Evolutionary conservation across 2,888 invertebrate genomes (phyloP).

Genomic region (Chromoteleia sp.): DNA sequence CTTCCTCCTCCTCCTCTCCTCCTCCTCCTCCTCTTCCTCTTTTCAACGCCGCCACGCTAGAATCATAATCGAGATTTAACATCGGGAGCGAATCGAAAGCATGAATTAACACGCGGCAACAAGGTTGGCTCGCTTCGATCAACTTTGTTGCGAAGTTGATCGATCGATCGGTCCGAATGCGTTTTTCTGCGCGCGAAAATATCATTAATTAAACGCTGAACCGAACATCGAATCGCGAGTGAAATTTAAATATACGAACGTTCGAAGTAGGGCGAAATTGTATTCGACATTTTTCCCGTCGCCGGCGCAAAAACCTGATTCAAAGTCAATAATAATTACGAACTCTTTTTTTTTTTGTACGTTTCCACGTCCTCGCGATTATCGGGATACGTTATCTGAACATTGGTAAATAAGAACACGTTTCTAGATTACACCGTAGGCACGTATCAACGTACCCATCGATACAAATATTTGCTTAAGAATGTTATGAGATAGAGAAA

Average conservation of each 20-base stretch:
- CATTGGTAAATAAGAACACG: constrained; percentile 1
- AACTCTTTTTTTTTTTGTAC: not conserved
- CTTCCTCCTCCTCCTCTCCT: constrained; percentile 22
- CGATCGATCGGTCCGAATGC: not conserved
- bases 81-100: constrained; percentile 26
- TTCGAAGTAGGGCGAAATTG: too few species aligned
- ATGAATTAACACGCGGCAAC: constrained; percentile 12
- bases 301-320: not conserved
- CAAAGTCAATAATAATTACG: not conserved
- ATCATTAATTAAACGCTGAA: too few species aligned
- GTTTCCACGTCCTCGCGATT: not conserved
- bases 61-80: constrained; percentile 36
- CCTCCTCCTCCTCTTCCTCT: constrained; percentile 10
- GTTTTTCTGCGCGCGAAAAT: not conserved
- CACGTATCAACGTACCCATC: constrained; percentile 25
- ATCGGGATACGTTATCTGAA: constrained; percentile 16
- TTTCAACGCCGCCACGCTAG: constrained; percentile 14
- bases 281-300: too few species aligned
- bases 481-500: not conserved
- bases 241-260: too few species aligned
- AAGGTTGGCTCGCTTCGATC: not conserved
- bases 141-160: constrained; percentile 6
- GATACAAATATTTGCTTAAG: constrained; percentile 46
- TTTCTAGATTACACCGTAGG: constrained; percentile 29
- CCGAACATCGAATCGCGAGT: too few species aligned